These are phyloP conservation scores for Phragmatobia fuliginosa DNA, from an alignment of 2,888 invertebrate species.

Conservation along the genomic window DNA sequence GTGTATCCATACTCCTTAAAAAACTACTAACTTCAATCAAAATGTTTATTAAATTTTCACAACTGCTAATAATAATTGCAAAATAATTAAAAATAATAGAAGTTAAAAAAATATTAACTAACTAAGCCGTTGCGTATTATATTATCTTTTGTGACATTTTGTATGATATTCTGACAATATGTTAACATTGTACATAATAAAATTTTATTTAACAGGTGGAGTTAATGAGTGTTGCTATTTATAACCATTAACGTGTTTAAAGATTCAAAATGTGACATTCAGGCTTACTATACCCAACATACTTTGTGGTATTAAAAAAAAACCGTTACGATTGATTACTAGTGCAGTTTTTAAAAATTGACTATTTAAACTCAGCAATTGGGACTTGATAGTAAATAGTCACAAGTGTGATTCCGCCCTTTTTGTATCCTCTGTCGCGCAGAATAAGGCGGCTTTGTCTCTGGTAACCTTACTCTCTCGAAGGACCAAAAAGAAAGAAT, in stretches of 20 bases:
- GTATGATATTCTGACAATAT: constrained; percentile 53
- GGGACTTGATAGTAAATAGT: background rate
- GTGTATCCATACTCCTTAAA: background rate
- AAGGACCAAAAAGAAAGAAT: too few relatives aligned
- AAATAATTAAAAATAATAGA: too few relatives aligned
- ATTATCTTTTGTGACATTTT: background rate
- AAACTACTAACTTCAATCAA: too few relatives aligned
- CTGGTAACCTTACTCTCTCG: background rate
- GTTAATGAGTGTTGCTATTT: constrained; percentile 41
- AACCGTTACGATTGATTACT: background rate
- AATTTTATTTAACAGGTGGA: constrained; percentile 50
- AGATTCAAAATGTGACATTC: background rate
- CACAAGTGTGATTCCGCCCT: background rate
- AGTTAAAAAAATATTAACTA: background rate
- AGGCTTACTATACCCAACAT: background rate
- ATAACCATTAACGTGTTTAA: background rate
- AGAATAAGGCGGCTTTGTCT: background rate
- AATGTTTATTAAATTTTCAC: too few relatives aligned
- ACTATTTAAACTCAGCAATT: background rate
- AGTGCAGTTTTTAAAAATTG: background rate
- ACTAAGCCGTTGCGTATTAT: background rate
- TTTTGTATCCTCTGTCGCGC: background rate
- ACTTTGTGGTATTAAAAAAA: background rate
- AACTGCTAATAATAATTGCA: too few relatives aligned
- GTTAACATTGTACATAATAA: constrained; percentile 52